Conservation (phyloP, 2,888 invertebrate species). For the Arrhopalites spinosus region DNA sequence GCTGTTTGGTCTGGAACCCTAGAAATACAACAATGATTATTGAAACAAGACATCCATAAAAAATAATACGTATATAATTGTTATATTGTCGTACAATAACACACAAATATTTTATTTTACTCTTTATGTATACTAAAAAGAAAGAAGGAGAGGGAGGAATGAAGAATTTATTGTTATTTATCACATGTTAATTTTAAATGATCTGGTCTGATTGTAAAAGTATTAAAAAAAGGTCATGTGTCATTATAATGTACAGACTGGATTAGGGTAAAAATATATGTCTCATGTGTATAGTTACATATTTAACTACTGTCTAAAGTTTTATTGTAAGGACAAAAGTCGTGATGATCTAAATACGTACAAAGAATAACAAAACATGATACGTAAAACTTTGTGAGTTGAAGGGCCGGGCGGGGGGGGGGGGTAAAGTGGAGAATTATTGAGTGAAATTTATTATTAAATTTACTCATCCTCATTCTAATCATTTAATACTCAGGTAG, state of each 20-base stretch:
- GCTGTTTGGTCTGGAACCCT: slow-evolving; percentile 87
- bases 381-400: background rate
- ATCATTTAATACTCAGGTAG: background rate
- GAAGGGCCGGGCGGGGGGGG: no score
- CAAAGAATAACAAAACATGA: background rate
- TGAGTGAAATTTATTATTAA: background rate
- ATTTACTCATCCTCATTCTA: background rate
- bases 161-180: background rate
- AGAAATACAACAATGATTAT: slow-evolving; percentile 47
- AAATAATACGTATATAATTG: background rate
- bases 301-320: background rate
- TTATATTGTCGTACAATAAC: background rate
- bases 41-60: background rate
- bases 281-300: background rate
- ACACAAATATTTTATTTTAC: background rate
- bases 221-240: slow-evolving; percentile 3
- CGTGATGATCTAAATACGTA: background rate
- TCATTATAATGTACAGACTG: background rate
- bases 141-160: background rate
- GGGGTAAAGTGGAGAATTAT: background rate
- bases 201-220: slow-evolving; percentile 14
- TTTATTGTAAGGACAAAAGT: background rate
- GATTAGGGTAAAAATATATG: no score
- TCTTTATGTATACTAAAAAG: no score
- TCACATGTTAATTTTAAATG: background rate